Conservation (phyloP, 2,113 vertebrate species). For the Blennius ocellaris region DNA sequence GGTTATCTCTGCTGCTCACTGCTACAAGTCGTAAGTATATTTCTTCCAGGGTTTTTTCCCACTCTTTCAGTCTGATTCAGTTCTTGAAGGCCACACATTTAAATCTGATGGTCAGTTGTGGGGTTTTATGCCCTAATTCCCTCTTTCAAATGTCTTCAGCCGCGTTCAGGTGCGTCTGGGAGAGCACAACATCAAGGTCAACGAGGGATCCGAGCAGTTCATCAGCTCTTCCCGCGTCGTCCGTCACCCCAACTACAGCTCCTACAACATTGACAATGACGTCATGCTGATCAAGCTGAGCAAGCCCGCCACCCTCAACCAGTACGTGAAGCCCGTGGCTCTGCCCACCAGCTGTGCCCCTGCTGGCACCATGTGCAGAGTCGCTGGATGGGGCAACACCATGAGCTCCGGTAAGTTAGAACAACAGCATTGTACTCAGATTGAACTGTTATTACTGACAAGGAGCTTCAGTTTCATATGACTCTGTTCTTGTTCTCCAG, state of each 20-base stretch:
- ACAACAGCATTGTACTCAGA: too few relatives aligned
- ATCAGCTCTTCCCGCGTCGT: constrained; percentile 56
- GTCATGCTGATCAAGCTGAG: constrained; percentile 87
- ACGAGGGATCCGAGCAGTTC: constrained; percentile 74
- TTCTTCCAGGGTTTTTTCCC: background rate
- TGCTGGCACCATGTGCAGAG: constrained; percentile 81
- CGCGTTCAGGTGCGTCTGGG: constrained; percentile 76
- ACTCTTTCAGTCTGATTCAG: background rate
- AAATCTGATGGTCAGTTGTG: background rate
- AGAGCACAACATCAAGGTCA: constrained; percentile 75
- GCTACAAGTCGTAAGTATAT: constrained; percentile 73
- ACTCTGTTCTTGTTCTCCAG: constrained; percentile 26
- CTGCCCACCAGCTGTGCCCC: constrained; percentile 77
- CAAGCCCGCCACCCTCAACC: constrained; percentile 56
- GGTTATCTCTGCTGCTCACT: constrained; percentile 80
- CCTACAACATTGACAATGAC: constrained; percentile 82
- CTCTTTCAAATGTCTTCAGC: constrained; percentile 32
- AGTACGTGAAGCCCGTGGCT: constrained; percentile 72
- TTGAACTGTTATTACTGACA: too few relatives aligned
- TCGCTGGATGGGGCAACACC: constrained; percentile 89
- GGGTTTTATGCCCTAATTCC: background rate
- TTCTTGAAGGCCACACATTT: background rate
- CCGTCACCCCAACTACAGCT: constrained; percentile 75
- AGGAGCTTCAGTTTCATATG: too few relatives aligned
- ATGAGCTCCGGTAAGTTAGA: constrained; percentile 77